Conservation (phyloP, 2,888 invertebrate species). For the Hypercompe scribonia region DNA sequence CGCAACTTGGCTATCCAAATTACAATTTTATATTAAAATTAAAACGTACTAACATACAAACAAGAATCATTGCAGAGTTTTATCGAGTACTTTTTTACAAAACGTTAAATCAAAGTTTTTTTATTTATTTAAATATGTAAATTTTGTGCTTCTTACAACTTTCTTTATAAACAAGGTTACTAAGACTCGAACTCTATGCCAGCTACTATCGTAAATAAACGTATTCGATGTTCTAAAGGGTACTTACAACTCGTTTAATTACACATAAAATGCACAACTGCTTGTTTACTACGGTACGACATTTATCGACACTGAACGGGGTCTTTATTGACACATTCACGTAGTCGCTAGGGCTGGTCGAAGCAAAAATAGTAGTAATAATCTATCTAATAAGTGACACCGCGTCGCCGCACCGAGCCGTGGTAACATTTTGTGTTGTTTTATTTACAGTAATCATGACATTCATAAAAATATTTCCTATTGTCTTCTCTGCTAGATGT, state of each 20-base stretch:
- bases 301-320: slow-evolving; percentile 74
- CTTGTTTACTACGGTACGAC: slow-evolving; percentile 72
- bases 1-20: slow-evolving; percentile 9
- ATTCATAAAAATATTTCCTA: no score
- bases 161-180: neutral
- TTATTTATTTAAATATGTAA: no score
- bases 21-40: slow-evolving; percentile 11
- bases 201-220: slow-evolving; percentile 30
- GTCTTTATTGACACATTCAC: slow-evolving; percentile 76
- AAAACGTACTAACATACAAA: no score
- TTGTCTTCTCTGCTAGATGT: no score
- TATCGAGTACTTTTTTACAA: no score
- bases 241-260: slow-evolving; percentile 66
- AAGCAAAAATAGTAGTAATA: slow-evolving; percentile 8
- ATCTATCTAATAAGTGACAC: no score
- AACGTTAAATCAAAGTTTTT: no score
- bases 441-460: neutral
- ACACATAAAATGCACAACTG: slow-evolving; percentile 77
- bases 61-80: no score
- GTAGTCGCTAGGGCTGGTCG: slow-evolving; percentile 57
- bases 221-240: slow-evolving; percentile 35
- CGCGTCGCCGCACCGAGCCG: neutral
- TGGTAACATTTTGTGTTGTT: neutral
- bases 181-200: slow-evolving; percentile 10
- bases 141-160: no score